Evolutionary conservation across 2,113 vertebrate genomes (phyloP), one percentile per base, ranked within the genome.

Genomic region (Onychorhynchus coronatus): DNA sequence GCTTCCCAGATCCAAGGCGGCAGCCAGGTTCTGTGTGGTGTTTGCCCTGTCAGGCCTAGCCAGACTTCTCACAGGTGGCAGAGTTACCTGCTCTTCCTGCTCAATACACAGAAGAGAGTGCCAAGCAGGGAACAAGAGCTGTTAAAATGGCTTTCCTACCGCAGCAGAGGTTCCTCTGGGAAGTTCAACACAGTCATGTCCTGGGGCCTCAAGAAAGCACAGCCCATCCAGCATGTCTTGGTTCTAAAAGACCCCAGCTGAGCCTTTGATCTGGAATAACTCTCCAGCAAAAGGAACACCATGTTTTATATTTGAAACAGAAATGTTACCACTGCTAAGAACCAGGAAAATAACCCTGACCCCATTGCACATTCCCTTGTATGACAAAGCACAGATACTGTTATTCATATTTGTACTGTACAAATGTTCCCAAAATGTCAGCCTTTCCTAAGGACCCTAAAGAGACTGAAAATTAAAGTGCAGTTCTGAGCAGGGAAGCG

Each of bases 351-450:
- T 44, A 95, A 90, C 39, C 31, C 81, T 62, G 84, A 86, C 75
- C 28, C 21, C 58, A 17, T 0, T 56, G 58, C 3, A 7, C 18
- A n/a, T 59, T 19, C 42, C 53, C 59, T 55, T 9, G 37, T 33
- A 86, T 27, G 33, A 73, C 46, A 82, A 82, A 66, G 66, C n/a
- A 27, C 15, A 59, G 83, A 46, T 42, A 39, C 44, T 30, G 65
- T 62, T 87, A 92, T 73, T 89, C 79, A 47, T 71, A 74, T 28
- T 88, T 39, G 44, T 6, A 68, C 59, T 50, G 70, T 61, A 85
- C 68, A 46, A 91, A 81, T 28, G 58, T 77, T 83, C 85, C 89
- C 87, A 83, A 84, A 97, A 86, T 56, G 50, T 62, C 92, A 91
- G 63, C 89, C 79, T 77, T 79, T 84, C 90, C 73, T 88, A 94